Evolutionary conservation across 2,888 invertebrate species (phyloP).

Genomic region (Cremastobaeus sp.): DNA sequence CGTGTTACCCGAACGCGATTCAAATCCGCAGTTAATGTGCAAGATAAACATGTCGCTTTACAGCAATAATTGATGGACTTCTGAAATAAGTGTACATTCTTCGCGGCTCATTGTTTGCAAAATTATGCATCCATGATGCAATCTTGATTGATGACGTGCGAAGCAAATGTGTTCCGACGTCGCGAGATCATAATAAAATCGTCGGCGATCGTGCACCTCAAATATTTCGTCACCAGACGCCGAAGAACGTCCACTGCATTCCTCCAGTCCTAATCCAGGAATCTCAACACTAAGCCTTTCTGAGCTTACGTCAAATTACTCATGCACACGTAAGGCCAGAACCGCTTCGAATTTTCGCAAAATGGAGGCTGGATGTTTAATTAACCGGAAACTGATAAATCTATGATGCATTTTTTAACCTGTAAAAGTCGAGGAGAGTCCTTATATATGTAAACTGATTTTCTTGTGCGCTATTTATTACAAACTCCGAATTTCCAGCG

Average conservation of each 20-base stretch:
- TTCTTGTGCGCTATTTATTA: too few species aligned
- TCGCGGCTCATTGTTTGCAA: slow-evolving; percentile 44
- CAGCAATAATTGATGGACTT: slow-evolving; percentile 40
- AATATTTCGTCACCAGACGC: slow-evolving; percentile 38
- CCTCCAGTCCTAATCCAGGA: slow-evolving; percentile 32
- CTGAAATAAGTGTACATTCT: slow-evolving; percentile 50
- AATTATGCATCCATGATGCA: slow-evolving; percentile 55
- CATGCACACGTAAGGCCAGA: too few species aligned
- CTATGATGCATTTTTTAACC: too few species aligned
- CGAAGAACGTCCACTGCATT: slow-evolving; percentile 16
- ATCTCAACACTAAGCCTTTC: slow-evolving; percentile 11
- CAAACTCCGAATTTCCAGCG: too few species aligned
- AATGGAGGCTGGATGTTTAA: too few species aligned
- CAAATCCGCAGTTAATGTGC: slow-evolving; percentile 2
- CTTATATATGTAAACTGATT: too few species aligned
- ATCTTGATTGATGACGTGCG: slow-evolving; percentile 50
- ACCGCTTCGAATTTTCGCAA: too few species aligned
- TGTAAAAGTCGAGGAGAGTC: too few species aligned
- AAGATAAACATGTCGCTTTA: slow-evolving; percentile 46
- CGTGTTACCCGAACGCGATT: too few species aligned
- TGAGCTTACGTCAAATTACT: too few species aligned
- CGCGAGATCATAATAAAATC: slow-evolving; percentile 32
- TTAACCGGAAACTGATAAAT: too few species aligned
- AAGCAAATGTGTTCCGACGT: slow-evolving; percentile 31
- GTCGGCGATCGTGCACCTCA: slow-evolving; percentile 6